A percentile compares a stretch with the other conserved stretches of the same genome.
phyloP scores from a whole-genome alignment of 1,140 invertebrate genomes.

The Drosophila busckii region DNA sequence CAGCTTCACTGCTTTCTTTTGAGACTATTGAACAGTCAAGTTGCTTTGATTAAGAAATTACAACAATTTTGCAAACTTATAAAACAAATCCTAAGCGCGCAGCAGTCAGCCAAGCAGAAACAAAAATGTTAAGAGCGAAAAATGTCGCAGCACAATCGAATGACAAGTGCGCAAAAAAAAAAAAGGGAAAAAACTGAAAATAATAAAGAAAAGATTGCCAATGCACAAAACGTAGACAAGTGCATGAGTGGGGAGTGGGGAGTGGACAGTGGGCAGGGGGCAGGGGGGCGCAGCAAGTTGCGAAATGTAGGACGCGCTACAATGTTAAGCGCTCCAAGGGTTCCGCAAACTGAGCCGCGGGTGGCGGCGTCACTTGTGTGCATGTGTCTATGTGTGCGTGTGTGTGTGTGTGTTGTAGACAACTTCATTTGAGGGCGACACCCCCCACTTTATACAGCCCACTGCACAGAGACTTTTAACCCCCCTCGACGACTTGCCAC shows the following conservation, averaged over 20 bases:
- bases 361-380: conserved; percentile 3
- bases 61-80: too few relatives aligned
- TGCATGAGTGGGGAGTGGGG: neutral
- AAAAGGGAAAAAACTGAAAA: conserved; percentile 1
- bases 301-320: conserved; percentile 52
- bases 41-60: too few relatives aligned
- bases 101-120: conserved; percentile 19
- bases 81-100: too few relatives aligned
- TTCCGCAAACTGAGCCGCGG: conserved; percentile 38
- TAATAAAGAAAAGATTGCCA: conserved; percentile 7
- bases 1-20: too few relatives aligned
- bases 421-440: conserved; percentile 46
- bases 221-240: too few relatives aligned
- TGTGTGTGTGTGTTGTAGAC: conserved; percentile 54
- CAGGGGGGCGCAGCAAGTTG: conserved; percentile 7
- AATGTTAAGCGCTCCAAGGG: conserved; percentile 24
- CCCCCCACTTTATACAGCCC: neutral
- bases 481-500: neutral
- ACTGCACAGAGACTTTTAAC: neutral
- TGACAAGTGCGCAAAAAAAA: conserved; percentile 41
- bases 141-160: conserved; percentile 47
- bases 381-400: too few relatives aligned
- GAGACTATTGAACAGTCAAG: too few relatives aligned
- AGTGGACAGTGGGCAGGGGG: neutral
- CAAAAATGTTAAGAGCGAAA: conserved; percentile 28